Conservation (phyloP, 37 sponge, comb jelly and placozoan species). For the Oscarella lobularis region DNA sequence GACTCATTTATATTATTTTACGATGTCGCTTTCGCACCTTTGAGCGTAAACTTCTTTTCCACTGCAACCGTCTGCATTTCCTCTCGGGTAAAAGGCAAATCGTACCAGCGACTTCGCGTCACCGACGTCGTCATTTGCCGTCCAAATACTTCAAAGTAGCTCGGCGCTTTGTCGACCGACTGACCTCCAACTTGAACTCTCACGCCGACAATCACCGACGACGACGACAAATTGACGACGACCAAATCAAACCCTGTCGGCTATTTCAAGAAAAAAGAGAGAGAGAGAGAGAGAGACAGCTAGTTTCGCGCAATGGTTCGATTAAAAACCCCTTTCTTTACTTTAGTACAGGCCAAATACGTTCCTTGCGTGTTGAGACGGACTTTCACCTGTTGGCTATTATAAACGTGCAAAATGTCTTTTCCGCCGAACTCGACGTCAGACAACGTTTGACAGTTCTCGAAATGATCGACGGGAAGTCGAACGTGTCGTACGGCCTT, state of each 20-base stretch:
- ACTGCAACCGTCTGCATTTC: slow-evolving; percentile 42
- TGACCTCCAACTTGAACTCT: slow-evolving; percentile 45
- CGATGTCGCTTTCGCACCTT: slow-evolving; percentile 23
- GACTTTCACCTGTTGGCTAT: slow-evolving; percentile 43
- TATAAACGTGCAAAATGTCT: slow-evolving; percentile 80
- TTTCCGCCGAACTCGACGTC: slow-evolving; percentile 53
- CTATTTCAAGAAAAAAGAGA: slow-evolving; percentile 5
- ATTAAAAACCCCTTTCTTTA: too few species aligned
- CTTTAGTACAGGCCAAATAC: slow-evolving; percentile 5
- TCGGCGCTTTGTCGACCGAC: slow-evolving; percentile 51
- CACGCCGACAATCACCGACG: slow-evolving; percentile 54
- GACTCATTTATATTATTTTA: too few species aligned
- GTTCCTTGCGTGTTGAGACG: not conserved
- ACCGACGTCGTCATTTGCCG: slow-evolving; percentile 6
- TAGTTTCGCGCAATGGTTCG: not conserved
- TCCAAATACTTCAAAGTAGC: slow-evolving; percentile 65
- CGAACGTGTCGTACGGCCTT: slow-evolving; percentile 3
- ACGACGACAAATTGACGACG: slow-evolving; percentile 31
- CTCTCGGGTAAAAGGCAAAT: slow-evolving; percentile 72
- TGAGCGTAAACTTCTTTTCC: slow-evolving; percentile 52
- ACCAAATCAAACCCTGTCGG: slow-evolving; percentile 62
- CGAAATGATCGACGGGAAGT: slow-evolving; percentile 83
- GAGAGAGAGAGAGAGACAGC: not conserved
- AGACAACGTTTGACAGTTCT: slow-evolving; percentile 23
- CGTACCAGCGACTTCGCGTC: slow-evolving; percentile 62